phyloP scores from a whole-genome alignment of 2,113 vertebrate genomes.

The Chelonoidis abingdonii region DNA sequence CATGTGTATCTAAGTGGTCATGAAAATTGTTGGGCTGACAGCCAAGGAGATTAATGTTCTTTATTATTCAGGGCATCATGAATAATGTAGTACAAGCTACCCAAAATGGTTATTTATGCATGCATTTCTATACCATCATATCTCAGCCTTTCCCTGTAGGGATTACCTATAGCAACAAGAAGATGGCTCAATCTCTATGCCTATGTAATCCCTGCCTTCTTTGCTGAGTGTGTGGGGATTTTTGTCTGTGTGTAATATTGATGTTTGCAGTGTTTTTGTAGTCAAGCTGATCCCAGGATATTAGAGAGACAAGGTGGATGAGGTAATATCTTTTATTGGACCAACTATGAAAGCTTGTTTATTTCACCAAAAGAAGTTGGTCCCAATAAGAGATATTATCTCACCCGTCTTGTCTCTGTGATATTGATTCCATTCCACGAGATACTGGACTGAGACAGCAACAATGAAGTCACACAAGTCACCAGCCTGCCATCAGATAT shows the following conservation, averaged over 20 bases:
- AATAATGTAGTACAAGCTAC: neutral
- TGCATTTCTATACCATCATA: neutral
- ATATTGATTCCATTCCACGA: neutral
- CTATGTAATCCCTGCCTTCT: neutral
- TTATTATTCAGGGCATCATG: neutral
- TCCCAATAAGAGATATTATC: neutral
- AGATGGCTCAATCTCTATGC: fast-evolving
- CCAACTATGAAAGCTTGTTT: neutral
- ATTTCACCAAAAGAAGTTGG: neutral
- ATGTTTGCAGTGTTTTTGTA: neutral
- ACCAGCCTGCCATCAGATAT: neutral
- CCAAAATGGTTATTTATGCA: neutral
- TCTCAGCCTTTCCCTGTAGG: neutral
- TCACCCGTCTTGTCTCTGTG: neutral
- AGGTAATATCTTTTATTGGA: neutral
- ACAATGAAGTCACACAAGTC: neutral
- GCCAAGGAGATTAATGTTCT: neutral
- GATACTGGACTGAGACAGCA: neutral
- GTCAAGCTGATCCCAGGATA: neutral
- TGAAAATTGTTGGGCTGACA: neutral
- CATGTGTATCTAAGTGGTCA: neutral
- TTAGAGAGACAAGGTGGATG: neutral
- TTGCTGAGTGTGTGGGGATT: neutral
- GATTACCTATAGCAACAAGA: neutral
- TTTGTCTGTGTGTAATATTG: neutral